Conservation (phyloP, 2,797 vertebrate genomes). For the Sebastes steindachneri region DNA sequence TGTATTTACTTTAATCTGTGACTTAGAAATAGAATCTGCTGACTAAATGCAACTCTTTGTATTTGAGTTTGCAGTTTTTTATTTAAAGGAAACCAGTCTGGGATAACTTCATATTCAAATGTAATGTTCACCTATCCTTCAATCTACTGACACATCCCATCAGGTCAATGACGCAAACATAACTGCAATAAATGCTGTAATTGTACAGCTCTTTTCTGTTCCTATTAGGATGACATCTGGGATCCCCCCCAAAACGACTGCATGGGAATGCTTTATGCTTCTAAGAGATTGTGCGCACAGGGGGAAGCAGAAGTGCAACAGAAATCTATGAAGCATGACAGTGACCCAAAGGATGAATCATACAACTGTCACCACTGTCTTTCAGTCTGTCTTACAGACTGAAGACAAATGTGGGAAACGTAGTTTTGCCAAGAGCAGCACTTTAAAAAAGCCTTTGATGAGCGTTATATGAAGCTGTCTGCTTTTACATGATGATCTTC, state of each 20-base stretch:
- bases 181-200: constrained; percentile 7
- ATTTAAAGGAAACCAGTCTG: background rate
- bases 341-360: constrained; percentile 52
- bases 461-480: constrained; percentile 3
- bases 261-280: constrained; percentile 7
- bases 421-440: constrained; percentile 29
- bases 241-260: background rate
- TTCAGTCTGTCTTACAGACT: constrained; percentile 27
- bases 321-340: constrained; percentile 44
- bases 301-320: constrained; percentile 40
- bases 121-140: background rate
- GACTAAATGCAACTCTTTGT: constrained; percentile 38
- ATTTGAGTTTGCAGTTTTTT: background rate
- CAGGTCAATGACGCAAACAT: background rate
- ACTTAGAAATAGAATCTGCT: constrained; percentile 34
- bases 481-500: constrained; percentile 26
- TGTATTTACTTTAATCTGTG: constrained; percentile 42
- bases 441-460: constrained; percentile 35
- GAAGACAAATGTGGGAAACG: constrained; percentile 65
- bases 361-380: constrained; percentile 25
- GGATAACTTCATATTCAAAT: background rate
- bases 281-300: constrained; percentile 4
- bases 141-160: background rate
- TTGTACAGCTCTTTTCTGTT: constrained; percentile 2
- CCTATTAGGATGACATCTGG: background rate